Conservation (phyloP, 2,797 vertebrate genomes). For the Sternarchorhynchus goeldii region DNA sequence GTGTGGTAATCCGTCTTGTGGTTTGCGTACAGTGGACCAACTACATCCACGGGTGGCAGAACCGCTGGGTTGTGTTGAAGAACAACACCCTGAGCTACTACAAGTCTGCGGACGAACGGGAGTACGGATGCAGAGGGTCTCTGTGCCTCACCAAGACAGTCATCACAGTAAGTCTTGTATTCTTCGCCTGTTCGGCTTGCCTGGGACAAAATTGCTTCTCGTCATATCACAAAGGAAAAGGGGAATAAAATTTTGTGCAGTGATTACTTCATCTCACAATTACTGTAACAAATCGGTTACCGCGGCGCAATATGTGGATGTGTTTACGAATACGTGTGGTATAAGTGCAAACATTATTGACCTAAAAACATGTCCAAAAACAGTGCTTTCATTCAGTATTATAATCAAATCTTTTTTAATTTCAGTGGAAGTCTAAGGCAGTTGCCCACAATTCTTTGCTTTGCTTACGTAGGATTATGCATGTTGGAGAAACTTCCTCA, state of each 20-base stretch:
- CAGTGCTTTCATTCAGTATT: background rate
- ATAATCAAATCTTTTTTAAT: background rate
- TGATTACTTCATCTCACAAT: too few species aligned
- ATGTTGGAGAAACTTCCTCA: background rate
- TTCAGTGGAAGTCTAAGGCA: background rate
- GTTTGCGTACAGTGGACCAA: constrained; percentile 90
- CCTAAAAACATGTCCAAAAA: too few species aligned
- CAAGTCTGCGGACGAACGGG: constrained; percentile 94
- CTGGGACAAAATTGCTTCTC: too few species aligned
- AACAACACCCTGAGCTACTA: constrained; percentile 95
- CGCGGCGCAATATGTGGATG: too few species aligned
- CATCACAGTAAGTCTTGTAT: constrained; percentile 86
- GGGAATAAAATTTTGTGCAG: too few species aligned
- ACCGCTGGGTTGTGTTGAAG: constrained; percentile 96
- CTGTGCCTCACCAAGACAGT: constrained; percentile 96
- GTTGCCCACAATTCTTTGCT: background rate
- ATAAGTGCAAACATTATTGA: background rate
- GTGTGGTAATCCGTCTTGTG: background rate
- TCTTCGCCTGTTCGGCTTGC: too few species aligned
- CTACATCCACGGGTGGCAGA: constrained; percentile 99
- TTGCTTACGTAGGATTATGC: background rate
- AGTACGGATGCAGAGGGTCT: constrained; percentile 95
- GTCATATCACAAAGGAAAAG: too few species aligned
- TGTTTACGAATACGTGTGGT: too few species aligned
- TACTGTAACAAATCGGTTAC: too few species aligned